phyloP scores from a whole-genome alignment of 92 coral and sea anemone species.

The Porites lobata region DNA sequence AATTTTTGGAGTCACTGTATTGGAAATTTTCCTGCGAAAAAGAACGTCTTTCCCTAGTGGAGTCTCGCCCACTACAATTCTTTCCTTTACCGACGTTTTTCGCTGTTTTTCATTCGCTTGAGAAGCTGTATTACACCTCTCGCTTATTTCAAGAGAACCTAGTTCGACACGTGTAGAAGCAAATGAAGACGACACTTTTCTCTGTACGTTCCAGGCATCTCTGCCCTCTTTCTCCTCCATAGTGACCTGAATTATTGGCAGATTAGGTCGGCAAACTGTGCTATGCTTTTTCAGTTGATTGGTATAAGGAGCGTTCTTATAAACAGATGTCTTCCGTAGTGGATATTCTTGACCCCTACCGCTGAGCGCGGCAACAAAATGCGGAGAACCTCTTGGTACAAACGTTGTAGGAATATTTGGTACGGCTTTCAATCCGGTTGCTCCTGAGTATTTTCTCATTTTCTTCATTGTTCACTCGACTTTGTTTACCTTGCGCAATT shows the following conservation, averaged over 20 bases:
- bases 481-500: neutral
- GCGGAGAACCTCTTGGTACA: conserved; percentile 30
- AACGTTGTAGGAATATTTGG: conserved; percentile 17
- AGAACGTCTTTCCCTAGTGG: conserved; percentile 10
- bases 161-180: neutral
- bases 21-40: conserved; percentile 29
- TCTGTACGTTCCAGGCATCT: neutral
- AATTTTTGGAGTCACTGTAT: conserved; percentile 8
- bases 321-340: conserved; percentile 9
- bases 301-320: neutral
- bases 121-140: neutral
- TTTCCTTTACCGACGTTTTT: neutral
- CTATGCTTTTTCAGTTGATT: neutral
- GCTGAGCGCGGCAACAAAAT: conserved; percentile 36
- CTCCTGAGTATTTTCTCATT: conserved; percentile 14
- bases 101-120: neutral
- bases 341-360: conserved; percentile 2
- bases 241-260: conserved; percentile 29
- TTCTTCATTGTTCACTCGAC: conserved; percentile 2
- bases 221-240: neutral
- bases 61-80: conserved; percentile 15
- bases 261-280: neutral
- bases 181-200: neutral
- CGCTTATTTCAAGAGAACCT: neutral
- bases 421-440: conserved; percentile 19